Conservation (phyloP, 2,797 vertebrate species). For the Myripristis murdjan region DNA sequence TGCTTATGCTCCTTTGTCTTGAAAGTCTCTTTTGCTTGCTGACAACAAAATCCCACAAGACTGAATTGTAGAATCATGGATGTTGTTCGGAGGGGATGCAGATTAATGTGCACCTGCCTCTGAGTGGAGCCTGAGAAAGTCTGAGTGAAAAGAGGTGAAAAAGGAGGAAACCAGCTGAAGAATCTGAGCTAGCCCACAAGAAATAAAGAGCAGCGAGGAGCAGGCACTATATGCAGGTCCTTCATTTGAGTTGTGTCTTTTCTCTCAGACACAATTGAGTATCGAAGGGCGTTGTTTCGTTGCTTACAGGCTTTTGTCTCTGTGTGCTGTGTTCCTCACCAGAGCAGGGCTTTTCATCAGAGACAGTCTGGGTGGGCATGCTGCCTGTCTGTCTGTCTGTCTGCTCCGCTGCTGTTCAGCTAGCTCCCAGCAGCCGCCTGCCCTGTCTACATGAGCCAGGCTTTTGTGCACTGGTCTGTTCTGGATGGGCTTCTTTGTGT, state of each 20-base stretch:
- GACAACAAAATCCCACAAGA: not conserved
- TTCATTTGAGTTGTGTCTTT: slow-evolving; percentile 22
- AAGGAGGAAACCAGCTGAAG: slow-evolving; percentile 3
- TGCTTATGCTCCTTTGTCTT: slow-evolving; percentile 27
- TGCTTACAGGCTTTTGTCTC: slow-evolving; percentile 74
- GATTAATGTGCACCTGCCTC: slow-evolving; percentile 37
- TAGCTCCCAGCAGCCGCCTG: slow-evolving; percentile 68
- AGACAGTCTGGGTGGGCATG: slow-evolving; percentile 79
- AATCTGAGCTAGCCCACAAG: not conserved
- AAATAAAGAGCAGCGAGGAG: slow-evolving; percentile 20
- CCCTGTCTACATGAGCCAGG: slow-evolving; percentile 71
- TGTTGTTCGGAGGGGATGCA: slow-evolving; percentile 1
- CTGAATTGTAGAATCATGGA: not conserved
- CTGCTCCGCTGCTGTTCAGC: slow-evolving; percentile 62
- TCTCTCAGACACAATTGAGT: slow-evolving; percentile 38
- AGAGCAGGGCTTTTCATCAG: slow-evolving; percentile 65
- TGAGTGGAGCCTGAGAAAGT: slow-evolving; percentile 10
- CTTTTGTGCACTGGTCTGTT: slow-evolving; percentile 73
- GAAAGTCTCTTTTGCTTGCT: slow-evolving; percentile 22
- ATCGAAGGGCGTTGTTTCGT: slow-evolving; percentile 58
- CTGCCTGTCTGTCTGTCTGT: slow-evolving; percentile 66
- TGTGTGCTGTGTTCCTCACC: slow-evolving; percentile 52
- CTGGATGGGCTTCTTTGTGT: slow-evolving; percentile 64
- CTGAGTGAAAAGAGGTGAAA: slow-evolving; percentile 22
- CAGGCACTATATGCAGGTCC: slow-evolving; percentile 2